Conservation (phyloP, 2,113 vertebrate genomes). For the Sapajus apella region DNA sequence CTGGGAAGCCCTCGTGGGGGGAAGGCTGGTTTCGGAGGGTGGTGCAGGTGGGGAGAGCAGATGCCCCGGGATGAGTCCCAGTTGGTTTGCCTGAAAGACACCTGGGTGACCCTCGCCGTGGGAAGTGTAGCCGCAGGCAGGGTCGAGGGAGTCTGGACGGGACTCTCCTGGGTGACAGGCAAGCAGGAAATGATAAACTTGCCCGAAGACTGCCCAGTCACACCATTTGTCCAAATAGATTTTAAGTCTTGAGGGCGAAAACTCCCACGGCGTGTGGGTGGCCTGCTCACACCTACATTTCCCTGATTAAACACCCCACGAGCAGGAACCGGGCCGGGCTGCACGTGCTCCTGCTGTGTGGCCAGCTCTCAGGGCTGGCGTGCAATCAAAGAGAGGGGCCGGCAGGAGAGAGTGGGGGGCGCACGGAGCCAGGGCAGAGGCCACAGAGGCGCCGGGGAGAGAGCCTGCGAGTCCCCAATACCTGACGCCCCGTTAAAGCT, state of each 20-base stretch:
- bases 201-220: not conserved
- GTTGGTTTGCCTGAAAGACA: not conserved
- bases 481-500: not conserved
- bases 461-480: not conserved
- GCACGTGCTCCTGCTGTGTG: not conserved
- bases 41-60: not conserved
- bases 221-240: not conserved
- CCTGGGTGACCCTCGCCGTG: not conserved
- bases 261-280: not conserved
- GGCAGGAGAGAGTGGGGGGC: not conserved
- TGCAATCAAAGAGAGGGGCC: not conserved
- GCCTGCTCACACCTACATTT: not conserved
- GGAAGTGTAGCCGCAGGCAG: not conserved
- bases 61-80: not conserved
- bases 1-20: not conserved
- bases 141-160: not conserved
- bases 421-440: not conserved
- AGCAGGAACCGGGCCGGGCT: accelerated
- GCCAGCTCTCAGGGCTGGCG: not conserved
- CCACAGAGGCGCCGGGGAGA: accelerated
- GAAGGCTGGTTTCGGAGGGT: not conserved
- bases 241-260: not conserved
- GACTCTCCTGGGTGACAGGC: not conserved
- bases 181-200: not conserved
- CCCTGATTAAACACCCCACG: not conserved